A percentile compares a stretch with the other conserved stretches of the same genome.
Evolutionary conservation across 2,888 invertebrate species (phyloP).

Genomic region (Diaphora mendica): DNA sequence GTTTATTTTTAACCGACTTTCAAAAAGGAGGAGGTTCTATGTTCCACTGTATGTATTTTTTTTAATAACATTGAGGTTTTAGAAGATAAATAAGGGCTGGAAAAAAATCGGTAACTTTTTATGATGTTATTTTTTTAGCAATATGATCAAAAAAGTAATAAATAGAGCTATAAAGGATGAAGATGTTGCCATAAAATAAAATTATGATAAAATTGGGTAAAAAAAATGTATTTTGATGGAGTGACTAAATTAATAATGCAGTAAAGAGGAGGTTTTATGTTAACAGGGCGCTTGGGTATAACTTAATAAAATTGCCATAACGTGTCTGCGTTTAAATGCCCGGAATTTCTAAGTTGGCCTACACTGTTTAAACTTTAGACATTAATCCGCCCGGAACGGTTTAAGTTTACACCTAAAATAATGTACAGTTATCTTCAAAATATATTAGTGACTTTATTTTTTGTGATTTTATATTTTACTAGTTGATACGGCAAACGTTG

Average conservation of each 20-base stretch:
- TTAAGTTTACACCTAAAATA: slow-evolving; percentile 58
- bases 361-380: slow-evolving; percentile 52
- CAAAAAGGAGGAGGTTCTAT: too few relatives aligned
- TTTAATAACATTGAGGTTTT: too few relatives aligned
- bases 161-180: not conserved
- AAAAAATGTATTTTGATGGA: slow-evolving; percentile 18
- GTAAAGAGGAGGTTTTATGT: slow-evolving; percentile 37
- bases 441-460: slow-evolving; percentile 1
- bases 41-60: too few relatives aligned
- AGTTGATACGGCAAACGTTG: too few relatives aligned
- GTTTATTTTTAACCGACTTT: too few relatives aligned
- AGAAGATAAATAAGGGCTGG: not conserved
- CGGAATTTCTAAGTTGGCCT: slow-evolving; percentile 49
- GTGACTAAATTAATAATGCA: slow-evolving; percentile 43
- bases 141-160: slow-evolving; percentile 3
- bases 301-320: slow-evolving; percentile 52
- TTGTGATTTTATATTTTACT: not conserved
- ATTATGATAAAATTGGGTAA: slow-evolving; percentile 7
- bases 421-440: slow-evolving; percentile 52
- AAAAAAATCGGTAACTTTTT: not conserved
- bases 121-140: not conserved
- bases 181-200: slow-evolving; percentile 5
- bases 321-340: slow-evolving; percentile 53
- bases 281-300: slow-evolving; percentile 40
- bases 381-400: slow-evolving; percentile 61